A percentile compares a stretch with the other conserved stretches of the same genome.
Evolutionary conservation across 2,888 invertebrate genomes (phyloP).

Genomic region (Chironomus tentans): DNA sequence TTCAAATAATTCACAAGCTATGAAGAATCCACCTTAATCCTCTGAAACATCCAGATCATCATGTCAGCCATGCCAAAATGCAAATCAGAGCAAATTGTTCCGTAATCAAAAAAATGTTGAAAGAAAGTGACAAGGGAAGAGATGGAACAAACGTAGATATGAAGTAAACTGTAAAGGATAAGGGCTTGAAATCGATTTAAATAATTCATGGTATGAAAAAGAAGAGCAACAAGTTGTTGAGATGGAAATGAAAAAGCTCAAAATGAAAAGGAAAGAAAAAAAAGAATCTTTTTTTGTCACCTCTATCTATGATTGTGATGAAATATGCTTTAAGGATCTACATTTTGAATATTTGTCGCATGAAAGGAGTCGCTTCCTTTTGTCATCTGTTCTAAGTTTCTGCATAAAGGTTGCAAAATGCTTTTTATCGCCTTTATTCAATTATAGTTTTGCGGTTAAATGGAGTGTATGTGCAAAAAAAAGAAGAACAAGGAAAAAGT

Average conservation of each 20-base stretch:
- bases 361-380: background rate
- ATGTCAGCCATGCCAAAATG: too few relatives aligned
- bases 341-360: background rate
- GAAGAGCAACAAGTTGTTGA: constrained; percentile 11
- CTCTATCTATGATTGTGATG: background rate
- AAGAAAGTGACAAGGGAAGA: too few relatives aligned
- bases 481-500: background rate
- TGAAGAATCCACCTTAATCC: too few relatives aligned
- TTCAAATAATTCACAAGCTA: too few relatives aligned
- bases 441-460: background rate
- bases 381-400: background rate
- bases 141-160: too few relatives aligned
- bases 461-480: background rate
- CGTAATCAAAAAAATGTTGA: too few relatives aligned
- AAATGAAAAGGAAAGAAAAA: background rate
- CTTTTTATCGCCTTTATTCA: background rate
- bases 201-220: constrained; percentile 6
- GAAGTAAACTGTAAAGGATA: background rate
- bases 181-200: constrained; percentile 17
- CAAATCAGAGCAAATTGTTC: too few relatives aligned
- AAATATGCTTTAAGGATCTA: background rate
- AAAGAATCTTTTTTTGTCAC: background rate
- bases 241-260: background rate
- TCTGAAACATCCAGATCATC: too few relatives aligned
- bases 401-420: too few relatives aligned